Evolutionary conservation across 2,113 vertebrate species (phyloP).

Genomic region (Phalacrocorax carbo): DNA sequence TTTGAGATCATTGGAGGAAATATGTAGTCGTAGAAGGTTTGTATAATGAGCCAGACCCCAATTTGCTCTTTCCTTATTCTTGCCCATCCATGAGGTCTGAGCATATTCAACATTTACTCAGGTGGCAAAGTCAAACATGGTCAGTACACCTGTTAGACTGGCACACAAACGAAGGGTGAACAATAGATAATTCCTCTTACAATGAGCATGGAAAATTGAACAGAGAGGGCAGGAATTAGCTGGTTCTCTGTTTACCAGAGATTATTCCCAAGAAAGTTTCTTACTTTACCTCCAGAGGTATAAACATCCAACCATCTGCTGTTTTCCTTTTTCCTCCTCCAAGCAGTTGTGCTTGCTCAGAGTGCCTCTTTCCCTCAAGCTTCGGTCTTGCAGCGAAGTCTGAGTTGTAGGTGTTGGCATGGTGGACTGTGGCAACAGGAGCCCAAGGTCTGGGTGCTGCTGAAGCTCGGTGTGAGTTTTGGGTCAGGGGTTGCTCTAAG

Average conservation of each 20-base stretch:
- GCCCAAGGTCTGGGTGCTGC: neutral
- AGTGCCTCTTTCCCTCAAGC: neutral
- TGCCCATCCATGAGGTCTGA: neutral
- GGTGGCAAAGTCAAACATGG: neutral
- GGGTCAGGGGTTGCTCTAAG: neutral
- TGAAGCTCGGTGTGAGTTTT: neutral
- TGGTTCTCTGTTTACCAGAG: neutral
- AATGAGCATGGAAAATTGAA: neutral
- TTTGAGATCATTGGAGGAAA: neutral
- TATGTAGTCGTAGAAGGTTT: neutral
- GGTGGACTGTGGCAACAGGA: neutral
- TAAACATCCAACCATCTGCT: neutral
- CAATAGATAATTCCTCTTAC: neutral
- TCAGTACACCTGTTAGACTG: neutral
- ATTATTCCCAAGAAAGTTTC: neutral
- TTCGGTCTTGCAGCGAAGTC: neutral
- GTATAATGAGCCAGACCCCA: neutral
- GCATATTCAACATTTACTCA: neutral
- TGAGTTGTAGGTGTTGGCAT: neutral
- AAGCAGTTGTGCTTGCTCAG: neutral
- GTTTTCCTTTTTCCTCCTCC: neutral
- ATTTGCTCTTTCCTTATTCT: accelerated
- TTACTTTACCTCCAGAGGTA: neutral
- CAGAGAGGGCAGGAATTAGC: neutral
- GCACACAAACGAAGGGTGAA: neutral